Evolutionary conservation across 2,797 vertebrate species (phyloP).

Genomic region (Aythya fuligula): DNA sequence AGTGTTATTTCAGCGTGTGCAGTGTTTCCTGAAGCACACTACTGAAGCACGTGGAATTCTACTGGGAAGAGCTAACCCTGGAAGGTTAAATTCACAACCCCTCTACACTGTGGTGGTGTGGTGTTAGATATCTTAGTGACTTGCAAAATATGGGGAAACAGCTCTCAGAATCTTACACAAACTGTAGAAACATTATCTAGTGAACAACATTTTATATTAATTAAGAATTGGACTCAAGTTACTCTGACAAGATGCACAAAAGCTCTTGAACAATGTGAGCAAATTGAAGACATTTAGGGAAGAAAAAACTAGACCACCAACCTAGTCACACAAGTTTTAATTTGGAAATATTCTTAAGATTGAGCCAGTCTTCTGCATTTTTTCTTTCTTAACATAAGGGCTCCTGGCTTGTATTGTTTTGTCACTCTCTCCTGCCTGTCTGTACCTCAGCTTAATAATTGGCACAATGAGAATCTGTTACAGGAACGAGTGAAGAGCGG

Average conservation of each 20-base stretch:
- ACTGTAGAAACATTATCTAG: background rate
- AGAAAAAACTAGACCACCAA: background rate
- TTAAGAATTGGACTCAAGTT: background rate
- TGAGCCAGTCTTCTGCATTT: background rate
- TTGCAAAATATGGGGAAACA: background rate
- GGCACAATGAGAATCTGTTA: background rate
- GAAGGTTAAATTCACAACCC: background rate
- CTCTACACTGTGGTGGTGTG: background rate
- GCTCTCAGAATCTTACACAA: background rate
- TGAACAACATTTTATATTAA: background rate
- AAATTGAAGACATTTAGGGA: background rate
- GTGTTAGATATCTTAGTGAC: background rate
- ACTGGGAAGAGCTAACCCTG: background rate
- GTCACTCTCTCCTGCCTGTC: background rate
- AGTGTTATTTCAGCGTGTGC: background rate
- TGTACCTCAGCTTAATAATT: background rate
- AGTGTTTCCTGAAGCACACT: background rate
- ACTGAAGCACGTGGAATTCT: background rate
- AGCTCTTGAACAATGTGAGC: background rate
- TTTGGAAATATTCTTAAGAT: background rate
- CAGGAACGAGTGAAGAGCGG: background rate
- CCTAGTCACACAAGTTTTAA: background rate
- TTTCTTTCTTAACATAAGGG: background rate
- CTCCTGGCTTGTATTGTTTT: background rate
- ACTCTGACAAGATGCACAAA: background rate